phyloP scores from a whole-genome alignment of 2,888 invertebrate species.

The Brachyptera risi region DNA sequence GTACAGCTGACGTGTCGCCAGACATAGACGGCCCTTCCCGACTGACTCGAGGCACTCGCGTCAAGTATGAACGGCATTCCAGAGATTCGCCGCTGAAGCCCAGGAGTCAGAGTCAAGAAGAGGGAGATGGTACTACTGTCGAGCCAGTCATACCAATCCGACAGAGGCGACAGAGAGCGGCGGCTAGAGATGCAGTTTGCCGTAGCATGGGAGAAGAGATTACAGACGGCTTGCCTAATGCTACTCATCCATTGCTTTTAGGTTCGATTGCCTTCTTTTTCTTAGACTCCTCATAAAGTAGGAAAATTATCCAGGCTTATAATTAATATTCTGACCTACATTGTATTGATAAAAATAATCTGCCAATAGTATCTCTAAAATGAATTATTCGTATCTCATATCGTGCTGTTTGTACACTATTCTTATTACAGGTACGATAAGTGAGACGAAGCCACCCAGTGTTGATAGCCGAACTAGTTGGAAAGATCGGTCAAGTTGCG shows the following conservation, averaged over 20 bases:
- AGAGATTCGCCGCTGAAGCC: conserved; percentile 30
- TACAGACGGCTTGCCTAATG: conserved; percentile 31
- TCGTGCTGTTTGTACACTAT: too few relatives aligned
- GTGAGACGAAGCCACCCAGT: not conserved
- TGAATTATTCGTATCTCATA: too few relatives aligned
- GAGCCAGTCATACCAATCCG: conserved; percentile 50
- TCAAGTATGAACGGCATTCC: conserved; percentile 1
- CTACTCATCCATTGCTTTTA: too few relatives aligned
- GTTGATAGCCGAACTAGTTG: not conserved
- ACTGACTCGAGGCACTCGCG: conserved; percentile 22
- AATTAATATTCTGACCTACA: too few relatives aligned
- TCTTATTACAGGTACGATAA: not conserved
- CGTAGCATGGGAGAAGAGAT: conserved; percentile 52
- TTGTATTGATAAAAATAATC: too few relatives aligned
- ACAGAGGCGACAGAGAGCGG: conserved; percentile 40
- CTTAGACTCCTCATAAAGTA: too few relatives aligned
- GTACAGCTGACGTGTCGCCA: conserved; percentile 23
- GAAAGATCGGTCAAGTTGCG: conserved; percentile 12
- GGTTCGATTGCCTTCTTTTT: too few relatives aligned
- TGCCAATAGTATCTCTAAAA: too few relatives aligned
- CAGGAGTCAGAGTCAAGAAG: conserved; percentile 40
- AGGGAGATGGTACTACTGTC: conserved; percentile 29
- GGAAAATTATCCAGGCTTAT: too few relatives aligned
- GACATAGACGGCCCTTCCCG: conserved; percentile 29
- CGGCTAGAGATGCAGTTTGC: conserved; percentile 43